Evolutionary conservation across 2,888 invertebrate species (phyloP).

Genomic region (Ethmia dodecea): DNA sequence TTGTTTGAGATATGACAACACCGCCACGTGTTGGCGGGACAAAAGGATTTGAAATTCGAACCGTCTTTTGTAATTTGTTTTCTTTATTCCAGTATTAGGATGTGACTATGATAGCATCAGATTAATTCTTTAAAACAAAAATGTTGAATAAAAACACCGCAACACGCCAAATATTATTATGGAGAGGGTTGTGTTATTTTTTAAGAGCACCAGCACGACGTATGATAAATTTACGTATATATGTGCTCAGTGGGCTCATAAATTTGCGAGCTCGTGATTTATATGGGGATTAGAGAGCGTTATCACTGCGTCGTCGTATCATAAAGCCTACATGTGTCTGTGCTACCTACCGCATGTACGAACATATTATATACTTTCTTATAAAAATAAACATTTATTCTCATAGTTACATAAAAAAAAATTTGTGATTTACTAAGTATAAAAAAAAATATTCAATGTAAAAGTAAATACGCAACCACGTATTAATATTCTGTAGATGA

Average conservation of each 20-base stretch:
- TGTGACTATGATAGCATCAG: background rate
- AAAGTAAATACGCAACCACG: too few species aligned
- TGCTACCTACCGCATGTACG: conserved; percentile 10
- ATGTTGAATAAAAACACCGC: background rate
- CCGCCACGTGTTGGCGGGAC: conserved; percentile 61
- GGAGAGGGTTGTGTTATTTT: conserved; percentile 23
- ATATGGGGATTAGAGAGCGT: conserved; percentile 59
- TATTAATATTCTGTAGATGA: too few species aligned
- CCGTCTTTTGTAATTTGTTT: conserved; percentile 31
- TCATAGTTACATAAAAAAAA: background rate
- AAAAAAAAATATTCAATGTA: too few species aligned
- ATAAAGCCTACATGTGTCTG: too few species aligned
- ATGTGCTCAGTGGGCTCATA: conserved; percentile 57
- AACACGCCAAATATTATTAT: background rate
- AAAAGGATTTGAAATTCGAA: conserved; percentile 49
- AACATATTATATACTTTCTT: background rate
- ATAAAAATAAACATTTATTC: background rate
- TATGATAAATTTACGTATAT: conserved; percentile 49
- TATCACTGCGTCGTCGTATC: conserved; percentile 44
- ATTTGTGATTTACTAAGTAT: too few species aligned
- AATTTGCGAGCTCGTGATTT: conserved; percentile 64
- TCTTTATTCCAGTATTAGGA: conserved; percentile 20
- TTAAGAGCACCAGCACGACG: conserved; percentile 35
- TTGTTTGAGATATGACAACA: conserved; percentile 59
- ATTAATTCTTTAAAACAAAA: background rate